These are phyloP conservation scores for Cephalopterus ornatus DNA, from an alignment of 2,113 vertebrate genomes.

Conservation along the genomic window DNA sequence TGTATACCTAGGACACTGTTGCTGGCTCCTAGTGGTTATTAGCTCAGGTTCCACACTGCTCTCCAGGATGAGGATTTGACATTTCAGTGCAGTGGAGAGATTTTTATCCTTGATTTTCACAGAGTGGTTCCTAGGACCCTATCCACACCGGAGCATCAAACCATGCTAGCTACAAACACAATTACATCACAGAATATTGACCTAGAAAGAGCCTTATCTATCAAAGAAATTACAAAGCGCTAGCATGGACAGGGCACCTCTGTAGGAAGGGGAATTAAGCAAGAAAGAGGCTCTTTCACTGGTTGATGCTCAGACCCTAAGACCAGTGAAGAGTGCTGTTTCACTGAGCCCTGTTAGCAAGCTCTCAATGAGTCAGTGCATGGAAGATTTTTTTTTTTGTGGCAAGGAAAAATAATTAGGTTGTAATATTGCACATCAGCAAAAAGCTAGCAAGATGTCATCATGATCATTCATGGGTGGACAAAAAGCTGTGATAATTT, in stretches of 20 bases:
- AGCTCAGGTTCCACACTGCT: slow-evolving; percentile 58
- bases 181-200: slow-evolving; percentile 58
- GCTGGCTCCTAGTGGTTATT: slow-evolving; percentile 44
- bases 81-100: slow-evolving; percentile 57
- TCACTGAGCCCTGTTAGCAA: slow-evolving; percentile 53
- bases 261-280: slow-evolving; percentile 32
- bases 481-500: slow-evolving; percentile 34
- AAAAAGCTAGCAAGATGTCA: slow-evolving; percentile 31
- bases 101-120: slow-evolving; percentile 37
- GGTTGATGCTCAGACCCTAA: background rate
- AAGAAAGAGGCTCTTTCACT: background rate
- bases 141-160: slow-evolving; percentile 49
- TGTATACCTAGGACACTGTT: slow-evolving; percentile 53
- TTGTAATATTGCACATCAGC: slow-evolving; percentile 38
- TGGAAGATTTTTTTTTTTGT: background rate
- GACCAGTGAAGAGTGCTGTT: slow-evolving; percentile 42
- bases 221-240: slow-evolving; percentile 54
- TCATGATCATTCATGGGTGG: slow-evolving; percentile 54
- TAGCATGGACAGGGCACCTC: slow-evolving; percentile 61
- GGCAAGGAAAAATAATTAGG: slow-evolving; percentile 30
- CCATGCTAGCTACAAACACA: slow-evolving; percentile 65
- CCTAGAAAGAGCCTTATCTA: slow-evolving; percentile 57
- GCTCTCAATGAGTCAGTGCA: slow-evolving; percentile 39
- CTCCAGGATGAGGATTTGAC: slow-evolving; percentile 60
- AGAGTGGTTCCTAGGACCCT: slow-evolving; percentile 31